Conservation (phyloP, 1,140 invertebrate genomes). For the Drosophila varians region DNA sequence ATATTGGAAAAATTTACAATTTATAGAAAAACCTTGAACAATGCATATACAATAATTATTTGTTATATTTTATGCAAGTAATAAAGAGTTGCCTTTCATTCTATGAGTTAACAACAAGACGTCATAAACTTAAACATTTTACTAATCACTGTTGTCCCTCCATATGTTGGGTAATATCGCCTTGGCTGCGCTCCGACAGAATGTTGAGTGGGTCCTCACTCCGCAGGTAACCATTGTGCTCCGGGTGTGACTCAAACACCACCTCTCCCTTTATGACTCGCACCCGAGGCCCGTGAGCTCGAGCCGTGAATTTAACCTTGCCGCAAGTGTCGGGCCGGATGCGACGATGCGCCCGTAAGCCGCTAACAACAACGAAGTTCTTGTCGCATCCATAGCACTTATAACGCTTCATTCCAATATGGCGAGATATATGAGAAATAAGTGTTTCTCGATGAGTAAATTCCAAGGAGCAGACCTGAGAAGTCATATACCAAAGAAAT, state of each 20-base stretch:
- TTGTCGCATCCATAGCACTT: slow-evolving; percentile 81
- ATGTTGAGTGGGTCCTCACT: slow-evolving; percentile 73
- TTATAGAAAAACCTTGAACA: background rate
- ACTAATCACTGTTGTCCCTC: background rate
- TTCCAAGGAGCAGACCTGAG: slow-evolving; percentile 65
- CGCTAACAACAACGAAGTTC: slow-evolving; percentile 76
- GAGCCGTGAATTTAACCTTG: slow-evolving; percentile 73
- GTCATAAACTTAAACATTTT: slow-evolving; percentile 1
- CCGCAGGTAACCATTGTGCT: slow-evolving; percentile 74
- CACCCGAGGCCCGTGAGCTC: slow-evolving; percentile 75
- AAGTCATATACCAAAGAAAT: background rate
- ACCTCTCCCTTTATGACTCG: slow-evolving; percentile 73
- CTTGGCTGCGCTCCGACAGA: slow-evolving; percentile 49
- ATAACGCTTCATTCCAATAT: slow-evolving; percentile 82
- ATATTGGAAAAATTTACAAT: background rate
- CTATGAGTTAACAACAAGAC: too few relatives aligned
- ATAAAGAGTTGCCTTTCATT: too few relatives aligned
- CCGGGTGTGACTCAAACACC: slow-evolving; percentile 70
- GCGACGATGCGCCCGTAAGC: slow-evolving; percentile 73
- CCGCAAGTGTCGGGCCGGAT: slow-evolving; percentile 75
- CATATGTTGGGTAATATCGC: background rate
- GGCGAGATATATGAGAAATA: slow-evolving; percentile 76
- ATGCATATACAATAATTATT: background rate
- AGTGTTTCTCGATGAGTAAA: slow-evolving; percentile 81
- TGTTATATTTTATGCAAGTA: too few relatives aligned